Conservation (phyloP, 2,797 vertebrate genomes). For the Coregonus ussuriensis region DNA sequence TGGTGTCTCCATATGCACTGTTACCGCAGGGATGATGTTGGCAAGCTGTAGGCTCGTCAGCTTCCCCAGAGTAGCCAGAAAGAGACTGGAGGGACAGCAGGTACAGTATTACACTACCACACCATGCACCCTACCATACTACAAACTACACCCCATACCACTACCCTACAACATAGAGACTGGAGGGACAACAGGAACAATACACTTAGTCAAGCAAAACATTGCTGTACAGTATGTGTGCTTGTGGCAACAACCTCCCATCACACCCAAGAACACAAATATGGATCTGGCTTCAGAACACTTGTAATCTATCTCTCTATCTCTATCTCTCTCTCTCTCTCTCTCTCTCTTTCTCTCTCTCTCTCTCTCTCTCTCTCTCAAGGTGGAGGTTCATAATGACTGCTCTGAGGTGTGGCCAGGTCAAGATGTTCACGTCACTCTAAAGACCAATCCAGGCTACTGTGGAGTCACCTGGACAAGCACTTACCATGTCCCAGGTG, state of each 20-base stretch:
- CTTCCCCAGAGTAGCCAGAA: conserved; percentile 47
- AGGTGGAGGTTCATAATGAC: conserved; percentile 83
- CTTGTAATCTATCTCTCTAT: background rate
- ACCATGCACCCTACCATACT: too few relatives aligned
- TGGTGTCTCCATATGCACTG: conserved; percentile 65
- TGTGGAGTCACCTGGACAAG: conserved; percentile 74
- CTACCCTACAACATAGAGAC: conserved; percentile 20
- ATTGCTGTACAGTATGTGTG: background rate
- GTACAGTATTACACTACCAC: too few relatives aligned
- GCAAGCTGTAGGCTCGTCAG: conserved; percentile 47
- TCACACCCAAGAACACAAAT: too few relatives aligned
- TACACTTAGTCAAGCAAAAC: background rate
- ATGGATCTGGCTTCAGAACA: too few relatives aligned
- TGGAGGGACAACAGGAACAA: conserved; percentile 47
- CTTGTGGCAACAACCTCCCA: too few relatives aligned
- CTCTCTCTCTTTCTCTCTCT: too few relatives aligned
- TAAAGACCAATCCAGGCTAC: conserved; percentile 83
- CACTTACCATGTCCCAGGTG: conserved; percentile 81
- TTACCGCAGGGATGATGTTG: conserved; percentile 48
- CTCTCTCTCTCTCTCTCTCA: background rate
- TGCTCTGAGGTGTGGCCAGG: conserved; percentile 76
- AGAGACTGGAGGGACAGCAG: too few relatives aligned
- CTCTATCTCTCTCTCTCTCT: too few relatives aligned
- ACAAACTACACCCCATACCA: too few relatives aligned
- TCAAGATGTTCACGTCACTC: conserved; percentile 75